Conservation (phyloP, 2,888 invertebrate species). For the Adelphocoris suturalis region DNA sequence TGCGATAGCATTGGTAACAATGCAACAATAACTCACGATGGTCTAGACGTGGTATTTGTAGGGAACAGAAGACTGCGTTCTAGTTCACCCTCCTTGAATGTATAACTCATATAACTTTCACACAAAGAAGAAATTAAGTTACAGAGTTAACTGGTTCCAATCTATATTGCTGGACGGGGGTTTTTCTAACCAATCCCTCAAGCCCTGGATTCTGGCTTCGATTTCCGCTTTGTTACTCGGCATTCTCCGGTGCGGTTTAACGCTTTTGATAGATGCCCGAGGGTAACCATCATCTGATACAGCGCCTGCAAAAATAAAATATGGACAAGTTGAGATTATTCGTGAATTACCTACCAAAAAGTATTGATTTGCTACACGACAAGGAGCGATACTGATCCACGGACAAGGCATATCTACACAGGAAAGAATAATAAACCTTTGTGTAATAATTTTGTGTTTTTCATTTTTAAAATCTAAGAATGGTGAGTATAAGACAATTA, state of each 20-base stretch:
- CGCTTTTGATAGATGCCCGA: slow-evolving; percentile 40
- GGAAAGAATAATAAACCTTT: too few relatives aligned
- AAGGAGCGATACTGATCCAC: too few relatives aligned
- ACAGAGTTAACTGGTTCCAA: slow-evolving; percentile 72
- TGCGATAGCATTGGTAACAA: neutral
- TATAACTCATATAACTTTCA: neutral
- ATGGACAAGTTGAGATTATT: too few relatives aligned
- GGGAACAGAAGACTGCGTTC: neutral
- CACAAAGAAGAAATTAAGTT: slow-evolving; percentile 36
- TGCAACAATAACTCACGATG: neutral
- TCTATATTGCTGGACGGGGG: slow-evolving; percentile 69
- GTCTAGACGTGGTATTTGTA: neutral
- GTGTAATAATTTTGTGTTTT: too few relatives aligned
- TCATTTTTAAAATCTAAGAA: too few relatives aligned
- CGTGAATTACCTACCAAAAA: too few relatives aligned
- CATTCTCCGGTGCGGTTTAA: slow-evolving; percentile 51
- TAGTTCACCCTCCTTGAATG: neutral
- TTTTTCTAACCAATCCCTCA: slow-evolving; percentile 73
- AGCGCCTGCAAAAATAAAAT: slow-evolving; percentile 40
- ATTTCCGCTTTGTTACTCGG: slow-evolving; percentile 72
- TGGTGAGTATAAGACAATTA: too few relatives aligned
- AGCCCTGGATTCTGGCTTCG: slow-evolving; percentile 72
- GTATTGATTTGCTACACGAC: too few relatives aligned
- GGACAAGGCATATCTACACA: too few relatives aligned
- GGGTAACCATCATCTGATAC: slow-evolving; percentile 48